Base-by-base conservation (phyloP, 2,888 invertebrate genomes). In the Physocephala rufipes region DNA sequence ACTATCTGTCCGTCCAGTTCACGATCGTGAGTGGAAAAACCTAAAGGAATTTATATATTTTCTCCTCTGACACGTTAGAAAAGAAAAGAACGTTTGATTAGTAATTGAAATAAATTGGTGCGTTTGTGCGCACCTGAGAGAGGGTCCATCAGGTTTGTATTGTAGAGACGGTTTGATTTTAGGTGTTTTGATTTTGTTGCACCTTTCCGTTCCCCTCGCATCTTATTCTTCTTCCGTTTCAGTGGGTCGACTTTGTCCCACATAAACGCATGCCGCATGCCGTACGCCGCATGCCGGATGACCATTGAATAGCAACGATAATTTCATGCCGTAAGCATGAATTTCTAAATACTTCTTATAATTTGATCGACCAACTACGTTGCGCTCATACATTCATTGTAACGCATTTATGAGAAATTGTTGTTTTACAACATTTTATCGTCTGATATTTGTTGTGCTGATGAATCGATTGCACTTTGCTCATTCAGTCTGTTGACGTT, bases 401-500 rank as follows among this genome's bases (percentile, higher is more conserved):
- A n/a, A n/a, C n/a, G n/a, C n/a, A 66, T 53, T 66, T 53, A 53
- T 53, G 36, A 66, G 66, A 66, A 66, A 65, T 30, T 30, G 66
- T 66, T 21, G 66, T 66, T 55, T 53, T 66, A 21, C 53, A 9
- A 51, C 53, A 66, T 66, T 66, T 66, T 21, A 15, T 5, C 47
- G 45, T 19, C 15, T n/a, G 61, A 30, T 19, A 26, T 16, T 2
- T 9, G 55, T 55, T 55, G 2, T 4, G 55, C 55, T 21, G 36
- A 62, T 16, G 19, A 19, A 43, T 30, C 12, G 59, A 19, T 61
- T 26, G n/a, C 9, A 62, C 36, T 36, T 36, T 36, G 36, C 62
- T 13, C 62, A n/a, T n/a, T n/a, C n/a, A 16, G 62, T 43, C 53
- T n/a, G 53, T 53, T 12, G 36, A 36, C 36, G 36, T 36, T 9